A percentile compares a stretch with the other conserved stretches of the same genome.
These are phyloP conservation scores for Burhinus bistriatus DNA, from an alignment of 2,113 vertebrate species.

Conservation along the genomic window DNA sequence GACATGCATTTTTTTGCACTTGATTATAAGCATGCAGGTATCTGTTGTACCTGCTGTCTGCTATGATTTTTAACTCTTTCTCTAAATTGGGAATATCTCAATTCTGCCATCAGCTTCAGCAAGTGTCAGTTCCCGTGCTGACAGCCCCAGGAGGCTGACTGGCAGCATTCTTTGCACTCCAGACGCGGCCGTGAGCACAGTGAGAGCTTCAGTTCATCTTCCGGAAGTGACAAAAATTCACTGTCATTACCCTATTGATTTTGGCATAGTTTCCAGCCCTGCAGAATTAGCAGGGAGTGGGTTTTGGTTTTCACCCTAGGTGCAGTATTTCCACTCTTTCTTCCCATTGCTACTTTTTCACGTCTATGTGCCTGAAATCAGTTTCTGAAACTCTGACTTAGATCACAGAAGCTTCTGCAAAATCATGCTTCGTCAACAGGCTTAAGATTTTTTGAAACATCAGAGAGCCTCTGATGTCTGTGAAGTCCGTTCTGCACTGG, in stretches of 20 bases:
- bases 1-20: constrained; percentile 3
- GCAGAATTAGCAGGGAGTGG: neutral
- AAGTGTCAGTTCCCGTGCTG: neutral
- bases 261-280: neutral
- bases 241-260: neutral
- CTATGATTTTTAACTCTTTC: neutral
- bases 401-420: neutral
- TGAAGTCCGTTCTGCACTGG: neutral
- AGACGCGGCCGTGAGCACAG: neutral
- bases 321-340: neutral
- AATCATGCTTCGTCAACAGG: neutral
- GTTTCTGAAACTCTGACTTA: neutral
- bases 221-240: constrained; percentile 27
- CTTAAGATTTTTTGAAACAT: neutral
- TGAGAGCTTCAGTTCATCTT: neutral
- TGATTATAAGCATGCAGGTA: neutral
- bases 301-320: neutral
- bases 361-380: neutral
- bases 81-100: neutral
- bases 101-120: neutral
- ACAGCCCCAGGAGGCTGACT: neutral
- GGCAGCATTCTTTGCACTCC: constrained; percentile 4
- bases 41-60: constrained; percentile 47
- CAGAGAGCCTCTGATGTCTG: neutral
- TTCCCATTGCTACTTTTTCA: neutral